Percentiles rank a stretch among this genome's conserved stretches.
phyloP scores from a whole-genome alignment of 2,888 invertebrate species.

The Polymixis flavicincta region DNA sequence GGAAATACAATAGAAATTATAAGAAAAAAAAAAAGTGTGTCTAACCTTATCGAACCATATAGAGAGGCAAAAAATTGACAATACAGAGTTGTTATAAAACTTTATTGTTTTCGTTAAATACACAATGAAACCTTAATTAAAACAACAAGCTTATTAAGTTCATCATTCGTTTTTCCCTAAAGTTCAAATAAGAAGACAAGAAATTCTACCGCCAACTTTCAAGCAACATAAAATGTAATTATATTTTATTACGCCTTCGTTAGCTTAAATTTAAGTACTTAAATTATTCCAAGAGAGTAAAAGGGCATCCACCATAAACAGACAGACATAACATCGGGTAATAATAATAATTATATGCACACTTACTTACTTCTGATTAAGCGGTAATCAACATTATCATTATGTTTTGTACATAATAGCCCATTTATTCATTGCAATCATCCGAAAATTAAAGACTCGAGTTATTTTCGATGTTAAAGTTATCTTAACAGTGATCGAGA shows the following conservation, averaged over 20 bases:
- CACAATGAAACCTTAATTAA: neutral
- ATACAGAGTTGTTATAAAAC: neutral
- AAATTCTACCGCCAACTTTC: neutral
- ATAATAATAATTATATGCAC: conserved; percentile 26
- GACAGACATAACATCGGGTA: conserved; percentile 16
- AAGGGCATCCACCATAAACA: conserved; percentile 14
- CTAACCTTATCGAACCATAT: neutral
- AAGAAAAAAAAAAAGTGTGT: neutral
- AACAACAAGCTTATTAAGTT: neutral
- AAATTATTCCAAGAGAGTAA: conserved; percentile 5
- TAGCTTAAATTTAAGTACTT: conserved; percentile 28
- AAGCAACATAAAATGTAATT: conserved; percentile 14
- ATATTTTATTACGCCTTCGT: conserved; percentile 16
- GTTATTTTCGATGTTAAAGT: conserved; percentile 28
- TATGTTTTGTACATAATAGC: conserved; percentile 11
- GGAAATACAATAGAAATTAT: neutral
- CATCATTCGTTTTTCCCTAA: neutral
- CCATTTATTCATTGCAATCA: conserved; percentile 29
- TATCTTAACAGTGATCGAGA: conserved; percentile 30
- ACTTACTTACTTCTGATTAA: conserved; percentile 22
- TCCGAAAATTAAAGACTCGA: conserved; percentile 29
- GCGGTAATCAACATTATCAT: conserved; percentile 31
- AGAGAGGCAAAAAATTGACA: neutral
- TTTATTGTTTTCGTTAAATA: neutral
- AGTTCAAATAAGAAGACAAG: neutral